Evolutionary conservation across 2,888 invertebrate species (phyloP).

Genomic region (Drosophila macrothrix): DNA sequence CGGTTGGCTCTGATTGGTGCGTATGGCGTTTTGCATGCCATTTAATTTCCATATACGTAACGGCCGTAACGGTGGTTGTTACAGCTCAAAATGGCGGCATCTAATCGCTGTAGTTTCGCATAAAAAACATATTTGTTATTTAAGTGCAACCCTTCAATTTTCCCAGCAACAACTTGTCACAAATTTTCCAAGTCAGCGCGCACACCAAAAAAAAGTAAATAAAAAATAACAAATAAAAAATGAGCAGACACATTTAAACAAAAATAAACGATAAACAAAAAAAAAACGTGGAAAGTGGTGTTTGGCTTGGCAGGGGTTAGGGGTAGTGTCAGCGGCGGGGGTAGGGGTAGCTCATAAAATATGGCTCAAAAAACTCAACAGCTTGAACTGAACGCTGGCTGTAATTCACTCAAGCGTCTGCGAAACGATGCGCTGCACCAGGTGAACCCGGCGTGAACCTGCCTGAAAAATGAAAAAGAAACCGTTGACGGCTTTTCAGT

Average conservation of each 20-base stretch:
- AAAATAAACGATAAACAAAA: conserved; percentile 58
- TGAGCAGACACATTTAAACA: conserved; percentile 20
- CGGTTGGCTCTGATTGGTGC: conserved; percentile 69
- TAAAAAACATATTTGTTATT: conserved; percentile 12
- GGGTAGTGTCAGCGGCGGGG: not conserved
- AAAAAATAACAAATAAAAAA: conserved; percentile 1
- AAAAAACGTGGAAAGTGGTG: conserved; percentile 15
- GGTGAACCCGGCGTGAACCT: conserved; percentile 30
- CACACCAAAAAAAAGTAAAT: conserved; percentile 11
- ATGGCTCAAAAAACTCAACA: conserved; percentile 53
- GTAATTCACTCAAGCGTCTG: conserved; percentile 59
- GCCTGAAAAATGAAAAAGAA: conserved; percentile 13
- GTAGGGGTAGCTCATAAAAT: conserved; percentile 30
- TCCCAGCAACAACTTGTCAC: conserved; percentile 60
- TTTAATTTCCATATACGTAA: conserved; percentile 54
- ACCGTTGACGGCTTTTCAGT: conserved; percentile 13
- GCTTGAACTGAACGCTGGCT: conserved; percentile 29
- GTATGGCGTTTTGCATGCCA: conserved; percentile 66
- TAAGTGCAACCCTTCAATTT: conserved; percentile 60
- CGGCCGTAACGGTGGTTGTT: conserved; percentile 53
- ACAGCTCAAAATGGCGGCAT: conserved; percentile 62
- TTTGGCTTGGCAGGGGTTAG: not conserved
- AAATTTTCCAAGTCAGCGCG: conserved; percentile 75
- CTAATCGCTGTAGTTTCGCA: conserved; percentile 43
- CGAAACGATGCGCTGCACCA: conserved; percentile 12